Evolutionary conservation across 2,888 invertebrate species (phyloP), one percentile per base, ranked within the genome.

Genomic region (Trichacis sp.): DNA sequence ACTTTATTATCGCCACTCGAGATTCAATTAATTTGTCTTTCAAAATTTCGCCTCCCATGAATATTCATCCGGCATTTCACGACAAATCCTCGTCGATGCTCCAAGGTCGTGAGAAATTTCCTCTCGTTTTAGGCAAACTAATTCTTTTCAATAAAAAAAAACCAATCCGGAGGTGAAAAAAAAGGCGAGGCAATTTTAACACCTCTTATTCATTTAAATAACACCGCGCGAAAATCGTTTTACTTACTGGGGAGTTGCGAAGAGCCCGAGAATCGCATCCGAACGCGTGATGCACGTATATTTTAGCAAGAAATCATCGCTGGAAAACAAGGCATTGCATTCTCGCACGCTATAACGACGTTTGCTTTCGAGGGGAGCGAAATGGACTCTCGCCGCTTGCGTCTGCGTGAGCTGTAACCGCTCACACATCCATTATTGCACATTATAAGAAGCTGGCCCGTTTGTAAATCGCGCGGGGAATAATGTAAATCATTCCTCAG

Each of bases 401-500:
- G 56, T 52, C 42, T 60, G 47, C 48, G 56, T 55, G 55, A 48
- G 53, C 59, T 53, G 47, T 56, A 53, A 53, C 60, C 48, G 36
- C 60, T 60, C 54, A 61, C 54, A 71, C 73, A 68, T 65, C 75
- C 72, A 71, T 77, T 75, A 77, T 73, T 73, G 72, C 73, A 68
- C 75, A 72, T 75, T 73, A 75, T 73, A 73, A 68, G 69, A 73
- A 72, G 72, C 72, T 69, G 60, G 65, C 67, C 72, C 70, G 69
- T 73, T 75, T 73, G 76, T 73, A 75, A 75, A 74, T 72, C 70
- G 65, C 69, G 55, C 63, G 51, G 66, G 38, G 73, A 75, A 79
- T 79, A 80, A 78, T 80, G 79, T 77, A 79, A 78, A 78, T 80
- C 73, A 74, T 73, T 66, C 72, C 70, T 69, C 66, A 69, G 70